Conservation (phyloP, 2,888 invertebrate species). For the Brachylomia viminalis region DNA sequence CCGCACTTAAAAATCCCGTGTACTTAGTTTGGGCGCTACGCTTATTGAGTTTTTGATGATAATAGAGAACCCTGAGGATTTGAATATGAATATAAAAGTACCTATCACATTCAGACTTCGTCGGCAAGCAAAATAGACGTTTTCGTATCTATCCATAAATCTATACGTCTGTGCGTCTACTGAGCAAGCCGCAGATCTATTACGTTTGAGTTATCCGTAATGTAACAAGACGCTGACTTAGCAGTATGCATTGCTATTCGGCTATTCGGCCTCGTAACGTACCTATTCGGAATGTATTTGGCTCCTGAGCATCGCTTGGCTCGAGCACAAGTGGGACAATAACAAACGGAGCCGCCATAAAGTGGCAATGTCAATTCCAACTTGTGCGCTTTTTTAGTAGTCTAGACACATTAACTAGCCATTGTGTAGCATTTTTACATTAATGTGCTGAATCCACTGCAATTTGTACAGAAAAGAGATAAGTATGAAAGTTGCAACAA, state of each 20-base stretch:
- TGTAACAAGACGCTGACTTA: constrained; percentile 56
- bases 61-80: neutral
- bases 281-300: constrained; percentile 65
- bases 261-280: constrained; percentile 56
- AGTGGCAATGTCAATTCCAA: constrained; percentile 79
- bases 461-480: constrained; percentile 36
- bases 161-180: constrained; percentile 25
- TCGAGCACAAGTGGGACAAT: constrained; percentile 82
- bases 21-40: neutral
- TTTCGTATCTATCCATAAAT: constrained; percentile 35
- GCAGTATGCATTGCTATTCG: constrained; percentile 52
- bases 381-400: constrained; percentile 75
- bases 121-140: constrained; percentile 12
- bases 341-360: constrained; percentile 78
- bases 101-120: constrained; percentile 24
- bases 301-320: constrained; percentile 77
- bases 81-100: constrained; percentile 20
- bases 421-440: constrained; percentile 62
- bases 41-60: constrained; percentile 8
- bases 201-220: constrained; percentile 60
- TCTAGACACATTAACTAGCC: constrained; percentile 78
- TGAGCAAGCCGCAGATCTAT: constrained; percentile 45
- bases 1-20: constrained; percentile 19
- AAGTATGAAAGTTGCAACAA: constrained; percentile 36
- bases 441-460: constrained; percentile 48